Percentiles rank a stretch among this genome's conserved stretches.
phyloP scores from a whole-genome alignment of 2,113 vertebrate genomes.

The Turnix velox region DNA sequence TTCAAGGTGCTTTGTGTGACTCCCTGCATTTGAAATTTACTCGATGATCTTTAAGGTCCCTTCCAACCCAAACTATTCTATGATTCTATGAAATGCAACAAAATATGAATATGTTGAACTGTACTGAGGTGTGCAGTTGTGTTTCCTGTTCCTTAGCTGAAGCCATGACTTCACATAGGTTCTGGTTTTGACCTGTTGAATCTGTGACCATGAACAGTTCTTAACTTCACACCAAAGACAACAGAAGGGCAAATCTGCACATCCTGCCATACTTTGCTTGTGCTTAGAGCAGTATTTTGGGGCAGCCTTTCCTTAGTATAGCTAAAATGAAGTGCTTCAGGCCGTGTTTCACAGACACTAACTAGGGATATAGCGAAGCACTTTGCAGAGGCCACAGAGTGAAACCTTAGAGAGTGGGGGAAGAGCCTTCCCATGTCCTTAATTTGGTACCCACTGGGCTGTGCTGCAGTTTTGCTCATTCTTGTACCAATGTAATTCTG shows the following conservation, averaged over 20 bases:
- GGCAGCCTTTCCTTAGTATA: not conserved
- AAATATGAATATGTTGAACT: not conserved
- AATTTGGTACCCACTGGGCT: not conserved
- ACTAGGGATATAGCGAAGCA: too few relatives aligned
- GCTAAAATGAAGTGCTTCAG: not conserved
- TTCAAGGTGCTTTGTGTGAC: not conserved
- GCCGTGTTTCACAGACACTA: not conserved
- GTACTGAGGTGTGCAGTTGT: not conserved
- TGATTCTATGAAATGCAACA: not conserved
- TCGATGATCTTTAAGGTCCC: too few relatives aligned
- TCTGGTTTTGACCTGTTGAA: not conserved
- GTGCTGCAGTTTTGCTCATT: not conserved
- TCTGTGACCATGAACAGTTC: not conserved
- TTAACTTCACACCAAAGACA: not conserved
- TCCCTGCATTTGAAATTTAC: not conserved
- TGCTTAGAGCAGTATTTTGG: fast-evolving
- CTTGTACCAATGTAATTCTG: not conserved
- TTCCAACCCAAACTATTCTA: too few relatives aligned
- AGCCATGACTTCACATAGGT: not conserved
- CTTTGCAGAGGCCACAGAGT: not conserved
- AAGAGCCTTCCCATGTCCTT: not conserved
- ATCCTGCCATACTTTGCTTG: not conserved
- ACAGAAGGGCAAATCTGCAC: not conserved
- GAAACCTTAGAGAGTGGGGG: not conserved
- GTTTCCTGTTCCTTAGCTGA: not conserved